These are phyloP conservation scores for Gryllus longicercus DNA, from an alignment of 2,888 invertebrate genomes.

Conservation along the genomic window DNA sequence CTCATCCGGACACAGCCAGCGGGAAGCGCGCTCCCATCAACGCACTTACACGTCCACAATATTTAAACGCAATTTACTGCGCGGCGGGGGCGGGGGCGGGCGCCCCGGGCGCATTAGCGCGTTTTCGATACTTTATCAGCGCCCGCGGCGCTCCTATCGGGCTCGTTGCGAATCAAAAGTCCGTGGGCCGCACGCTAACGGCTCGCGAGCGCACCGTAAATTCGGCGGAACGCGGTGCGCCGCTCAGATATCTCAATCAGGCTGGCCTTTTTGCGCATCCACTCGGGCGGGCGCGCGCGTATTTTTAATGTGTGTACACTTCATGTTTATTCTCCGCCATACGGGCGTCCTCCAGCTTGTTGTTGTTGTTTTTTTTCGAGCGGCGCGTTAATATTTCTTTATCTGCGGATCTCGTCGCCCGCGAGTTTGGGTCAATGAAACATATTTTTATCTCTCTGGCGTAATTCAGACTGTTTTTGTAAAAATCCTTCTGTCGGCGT, in stretches of 20 bases:
- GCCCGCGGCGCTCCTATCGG: constrained; percentile 17
- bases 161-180: constrained; percentile 1
- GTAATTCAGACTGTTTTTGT: not conserved
- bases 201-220: not conserved
- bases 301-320: constrained; percentile 11
- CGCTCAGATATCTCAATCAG: not conserved
- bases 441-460: not conserved
- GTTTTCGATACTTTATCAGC: constrained; percentile 17
- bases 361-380: not conserved
- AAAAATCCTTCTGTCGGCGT: too few species aligned
- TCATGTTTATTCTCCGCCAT: constrained; percentile 7
- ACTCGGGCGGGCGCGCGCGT: not conserved
- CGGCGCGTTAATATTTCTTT: not conserved
- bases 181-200: constrained; percentile 4
- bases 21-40: not conserved
- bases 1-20: not conserved
- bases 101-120: not conserved
- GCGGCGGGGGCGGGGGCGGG: not conserved
- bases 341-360: not conserved
- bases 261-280: not conserved
- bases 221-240: not conserved
- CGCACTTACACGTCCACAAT: not conserved
- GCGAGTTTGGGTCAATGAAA: not conserved
- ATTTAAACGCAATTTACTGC: constrained; percentile 2
- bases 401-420: constrained; percentile 17